Percentiles rank a stretch among this genome's conserved stretches.
Conservation (phyloP, 2,113 vertebrate genomes). For the Micromys minutus region DNA sequence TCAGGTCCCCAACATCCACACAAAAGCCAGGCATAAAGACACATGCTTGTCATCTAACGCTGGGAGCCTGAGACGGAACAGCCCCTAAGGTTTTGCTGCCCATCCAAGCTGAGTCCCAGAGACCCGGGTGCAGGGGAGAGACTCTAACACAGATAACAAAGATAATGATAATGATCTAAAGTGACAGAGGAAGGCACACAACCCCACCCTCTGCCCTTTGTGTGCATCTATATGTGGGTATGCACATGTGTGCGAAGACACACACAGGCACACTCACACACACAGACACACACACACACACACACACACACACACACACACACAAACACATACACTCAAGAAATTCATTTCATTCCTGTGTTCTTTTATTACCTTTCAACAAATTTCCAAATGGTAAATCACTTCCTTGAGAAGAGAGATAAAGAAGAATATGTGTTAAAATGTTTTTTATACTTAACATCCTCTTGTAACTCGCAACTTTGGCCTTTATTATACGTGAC, state of each 20-base stretch:
- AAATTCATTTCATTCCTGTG: not conserved
- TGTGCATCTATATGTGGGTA: not conserved
- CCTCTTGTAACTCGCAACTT: not conserved
- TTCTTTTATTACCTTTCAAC: constrained; percentile 41
- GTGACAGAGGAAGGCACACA: too few relatives aligned
- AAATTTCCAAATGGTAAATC: constrained; percentile 34
- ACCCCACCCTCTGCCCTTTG: too few relatives aligned
- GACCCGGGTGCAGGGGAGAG: not conserved
- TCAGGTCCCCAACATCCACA: not conserved
- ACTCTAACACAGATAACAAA: not conserved
- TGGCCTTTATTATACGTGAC: not conserved
- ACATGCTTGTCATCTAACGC: too few relatives aligned
- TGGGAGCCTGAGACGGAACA: not conserved
- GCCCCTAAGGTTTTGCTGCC: not conserved
- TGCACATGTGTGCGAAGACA: rapidly evolving
- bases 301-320: not conserved
- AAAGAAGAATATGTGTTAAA: constrained; percentile 44
- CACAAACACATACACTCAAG: too few relatives aligned
- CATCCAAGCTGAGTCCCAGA: not conserved
- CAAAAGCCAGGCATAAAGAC: not conserved
- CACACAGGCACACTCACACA: too few relatives aligned
- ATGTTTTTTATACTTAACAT: not conserved
- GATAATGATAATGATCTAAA: too few relatives aligned
- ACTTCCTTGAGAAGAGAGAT: constrained; percentile 4
- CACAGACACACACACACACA: not conserved